phyloP scores from a whole-genome alignment of 53 echinoderm and acorn worm genomes.

The Hippasteria phrygiana region DNA sequence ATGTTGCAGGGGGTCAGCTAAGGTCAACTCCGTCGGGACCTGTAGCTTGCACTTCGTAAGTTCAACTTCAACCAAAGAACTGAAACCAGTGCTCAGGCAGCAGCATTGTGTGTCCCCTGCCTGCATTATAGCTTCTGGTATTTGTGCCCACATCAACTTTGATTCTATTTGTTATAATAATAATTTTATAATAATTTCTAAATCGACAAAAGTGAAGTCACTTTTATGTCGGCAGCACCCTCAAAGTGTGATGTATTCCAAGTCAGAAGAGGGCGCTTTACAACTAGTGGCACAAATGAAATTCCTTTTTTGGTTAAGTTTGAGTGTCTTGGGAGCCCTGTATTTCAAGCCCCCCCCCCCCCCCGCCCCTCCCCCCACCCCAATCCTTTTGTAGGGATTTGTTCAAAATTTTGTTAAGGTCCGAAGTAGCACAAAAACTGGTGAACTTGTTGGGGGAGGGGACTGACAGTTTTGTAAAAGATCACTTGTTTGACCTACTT shows the following conservation, averaged over 20 bases:
- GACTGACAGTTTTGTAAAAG: background rate
- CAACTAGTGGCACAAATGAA: background rate
- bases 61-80: slow-evolving; percentile 14
- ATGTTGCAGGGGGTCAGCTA: slow-evolving; percentile 30
- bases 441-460: background rate
- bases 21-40: slow-evolving; percentile 50
- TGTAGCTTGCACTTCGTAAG: slow-evolving; percentile 46
- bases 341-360: too few relatives aligned
- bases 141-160: background rate
- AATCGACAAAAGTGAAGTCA: background rate
- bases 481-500: background rate
- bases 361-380: too few relatives aligned
- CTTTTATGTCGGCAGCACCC: background rate
- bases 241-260: background rate
- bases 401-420: background rate
- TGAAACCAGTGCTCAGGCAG: background rate
- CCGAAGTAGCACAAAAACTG: background rate
- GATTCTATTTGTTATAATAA: too few relatives aligned
- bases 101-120: background rate
- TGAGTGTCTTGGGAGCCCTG: background rate
- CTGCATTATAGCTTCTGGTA: background rate
- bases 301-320: background rate
- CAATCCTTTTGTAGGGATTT: background rate
- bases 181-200: too few relatives aligned
- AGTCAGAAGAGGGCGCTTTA: slow-evolving; percentile 32